Conservation (phyloP, 2,113 vertebrate genomes). For the Ariopsis seemanni region DNA sequence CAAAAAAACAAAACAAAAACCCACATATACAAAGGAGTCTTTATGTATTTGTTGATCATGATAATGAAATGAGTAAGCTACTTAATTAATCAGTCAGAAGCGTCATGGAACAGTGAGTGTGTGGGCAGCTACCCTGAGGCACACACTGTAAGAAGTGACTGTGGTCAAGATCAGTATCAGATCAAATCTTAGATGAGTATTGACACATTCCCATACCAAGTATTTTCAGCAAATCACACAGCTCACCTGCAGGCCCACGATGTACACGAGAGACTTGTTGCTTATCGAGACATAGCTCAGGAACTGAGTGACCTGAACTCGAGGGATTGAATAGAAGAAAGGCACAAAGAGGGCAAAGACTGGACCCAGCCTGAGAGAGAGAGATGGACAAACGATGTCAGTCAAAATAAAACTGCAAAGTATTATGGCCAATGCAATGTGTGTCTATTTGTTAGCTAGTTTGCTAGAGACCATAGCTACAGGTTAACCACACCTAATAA, state of each 20-base stretch:
- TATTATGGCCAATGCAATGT: not conserved
- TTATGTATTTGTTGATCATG: too few species aligned
- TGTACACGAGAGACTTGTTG: conserved; percentile 95
- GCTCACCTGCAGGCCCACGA: conserved; percentile 91
- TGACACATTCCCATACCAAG: not conserved
- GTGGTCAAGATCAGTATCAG: not conserved
- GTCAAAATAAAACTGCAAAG: not conserved
- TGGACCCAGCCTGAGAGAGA: conserved; percentile 81
- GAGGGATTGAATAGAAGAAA: conserved; percentile 90
- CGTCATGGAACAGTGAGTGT: not conserved
- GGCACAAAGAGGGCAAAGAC: conserved; percentile 95
- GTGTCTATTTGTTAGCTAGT: not conserved
- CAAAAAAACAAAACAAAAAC: too few species aligned
- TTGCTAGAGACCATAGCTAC: not conserved
- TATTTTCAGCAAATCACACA: not conserved
- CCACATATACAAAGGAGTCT: not conserved
- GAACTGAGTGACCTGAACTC: conserved; percentile 87
- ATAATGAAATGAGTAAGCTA: not conserved
- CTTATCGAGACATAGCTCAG: conserved; percentile 89
- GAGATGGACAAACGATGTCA: not conserved
- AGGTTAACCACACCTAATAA: not conserved
- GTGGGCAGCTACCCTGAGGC: not conserved
- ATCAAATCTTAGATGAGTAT: not conserved
- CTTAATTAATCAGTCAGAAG: too few species aligned
- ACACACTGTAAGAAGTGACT: not conserved